Base-by-base conservation (phyloP, 2,797 vertebrate species). In the Nyctalus aviator region DNA sequence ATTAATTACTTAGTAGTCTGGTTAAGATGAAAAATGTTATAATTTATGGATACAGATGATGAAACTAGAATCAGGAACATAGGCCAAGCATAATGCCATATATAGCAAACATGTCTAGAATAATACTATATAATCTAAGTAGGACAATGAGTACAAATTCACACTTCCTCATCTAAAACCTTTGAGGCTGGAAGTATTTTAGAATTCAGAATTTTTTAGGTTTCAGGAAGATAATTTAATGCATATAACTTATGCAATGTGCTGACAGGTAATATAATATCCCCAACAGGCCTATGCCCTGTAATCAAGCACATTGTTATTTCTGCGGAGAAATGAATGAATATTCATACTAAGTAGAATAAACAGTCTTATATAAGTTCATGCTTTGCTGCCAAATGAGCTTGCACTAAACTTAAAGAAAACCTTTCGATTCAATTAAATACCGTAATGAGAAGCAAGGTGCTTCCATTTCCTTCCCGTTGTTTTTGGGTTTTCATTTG, bases 231-330 rank as follows among this genome's bases (percentile, higher is more conserved):
- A 23, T 86, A n/a, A 50, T 76, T 71, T 41, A 78, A 82, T 62
- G 32, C 21, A 53, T 68, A 25, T 48, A 37, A 35, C 12, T 92
- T 87, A 72, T 6, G n/a, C 76, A 92, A 84, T 64, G 6, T 46
- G 75, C 62, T 69, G 46, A 59, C 77, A 78, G 76, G 23, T 81
- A 86, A 64, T 55, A 32, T 57, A 84, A 89, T 17, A 72, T 81
- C 44, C 46, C 20, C 27, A 94, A 77, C 10, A 88, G 37, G 75
- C 93, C 72, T 94, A 30, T 92, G 77, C 62, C 82, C 57, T 88
- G 18, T 85, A 96, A 96, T 85, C 82, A 97, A 85, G 53, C 82
- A 71, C 57, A 96, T 92, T 96, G 84, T 93, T 92, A 85, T 77
- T 95, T 90, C 41, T 79, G 32, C 69, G 79, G 62, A 93, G 25